Base-by-base conservation (phyloP, 2,113 vertebrate species). In the Solenodon paradoxus region DNA sequence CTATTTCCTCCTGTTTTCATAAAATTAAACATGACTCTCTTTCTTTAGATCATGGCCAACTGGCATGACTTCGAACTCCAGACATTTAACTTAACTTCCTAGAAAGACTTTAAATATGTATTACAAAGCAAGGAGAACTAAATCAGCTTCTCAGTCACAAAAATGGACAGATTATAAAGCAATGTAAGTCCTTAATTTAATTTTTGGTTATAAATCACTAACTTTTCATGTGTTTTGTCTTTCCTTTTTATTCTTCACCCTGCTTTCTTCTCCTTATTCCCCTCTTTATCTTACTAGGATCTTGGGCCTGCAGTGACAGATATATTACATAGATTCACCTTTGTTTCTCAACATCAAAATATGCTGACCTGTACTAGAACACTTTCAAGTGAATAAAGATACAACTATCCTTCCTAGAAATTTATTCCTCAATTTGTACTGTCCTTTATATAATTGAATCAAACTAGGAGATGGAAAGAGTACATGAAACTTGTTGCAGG, bases 301-400 rank as follows among this genome's bases (percentile, higher is more conserved):
- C 53, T 81, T 47, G 22, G n/a, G 20, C 28, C 20, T 79, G 10
- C 9, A 74, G 13, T 59, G 26, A 79, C 4, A 90, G 51, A 42
- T 79, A 24, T n/a, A 51, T 11, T 77, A 13, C 26, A 82, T 53
- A 81, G 61, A 28, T 19, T 88, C 78, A 28, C 19, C 26, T 86
- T 81, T 88, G 28, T 68, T 88, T 94, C 55, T 94, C 38, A 75
- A 77, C 40, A 77, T 63, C 86, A 78, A 95, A 80, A 66, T 75
- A 28, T 35, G 2, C 16, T 80, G n/a, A 45, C 28, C 32, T 26
- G 32, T 35, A 17, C 40, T 16, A 26, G 51, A 87, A 66, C 74
- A 28, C 20, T 89, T 93, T 79, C 38, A 26, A 78, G 30, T 94
- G 3, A 59, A n/a, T n/a, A 30, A 28, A 90, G 28, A 68, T 85